Conservation (phyloP, 2,113 vertebrate species). For the Gadus macrocephalus region DNA sequence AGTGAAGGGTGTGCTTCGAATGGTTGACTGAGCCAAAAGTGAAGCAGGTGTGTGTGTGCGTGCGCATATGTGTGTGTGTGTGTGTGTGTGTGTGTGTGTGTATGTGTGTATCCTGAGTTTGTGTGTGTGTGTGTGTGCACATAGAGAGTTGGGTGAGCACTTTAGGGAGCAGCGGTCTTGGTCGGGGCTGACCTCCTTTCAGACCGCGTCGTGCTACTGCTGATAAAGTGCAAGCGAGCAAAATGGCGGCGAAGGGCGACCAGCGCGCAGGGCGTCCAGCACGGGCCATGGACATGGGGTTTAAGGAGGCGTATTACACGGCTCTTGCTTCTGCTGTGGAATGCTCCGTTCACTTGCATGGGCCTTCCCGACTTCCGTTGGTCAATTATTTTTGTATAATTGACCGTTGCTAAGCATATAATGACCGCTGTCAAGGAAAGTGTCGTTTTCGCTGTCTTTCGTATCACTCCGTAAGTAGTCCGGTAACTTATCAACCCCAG, state of each 20-base stretch:
- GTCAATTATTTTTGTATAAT: no score
- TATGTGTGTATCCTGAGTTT: neutral
- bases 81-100: neutral
- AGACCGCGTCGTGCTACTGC: slow-evolving; percentile 28
- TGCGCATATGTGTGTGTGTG: slow-evolving; percentile 1
- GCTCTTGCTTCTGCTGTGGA: no score
- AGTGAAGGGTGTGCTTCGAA: neutral
- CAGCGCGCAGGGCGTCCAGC: slow-evolving; percentile 26
- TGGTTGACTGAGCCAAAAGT: neutral
- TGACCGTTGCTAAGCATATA: no score
- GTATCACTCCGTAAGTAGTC: no score
- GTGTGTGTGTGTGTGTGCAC: slow-evolving; percentile 10
- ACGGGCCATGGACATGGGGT: slow-evolving; percentile 17
- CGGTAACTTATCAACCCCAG: no score
- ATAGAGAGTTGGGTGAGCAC: neutral
- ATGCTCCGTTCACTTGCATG: no score
- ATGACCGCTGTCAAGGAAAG: no score
- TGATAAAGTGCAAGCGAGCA: slow-evolving; percentile 45
- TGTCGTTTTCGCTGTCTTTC: no score
- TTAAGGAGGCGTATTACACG: neutral
- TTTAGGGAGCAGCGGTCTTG: neutral
- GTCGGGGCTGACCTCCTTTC: slow-evolving; percentile 4
- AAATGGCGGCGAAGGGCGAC: slow-evolving; percentile 38
- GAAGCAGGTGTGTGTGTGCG: neutral
- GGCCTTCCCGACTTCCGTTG: no score